Evolutionary conservation across 2,797 vertebrate genomes (phyloP).

Genomic region (Crypturellus tataupa): DNA sequence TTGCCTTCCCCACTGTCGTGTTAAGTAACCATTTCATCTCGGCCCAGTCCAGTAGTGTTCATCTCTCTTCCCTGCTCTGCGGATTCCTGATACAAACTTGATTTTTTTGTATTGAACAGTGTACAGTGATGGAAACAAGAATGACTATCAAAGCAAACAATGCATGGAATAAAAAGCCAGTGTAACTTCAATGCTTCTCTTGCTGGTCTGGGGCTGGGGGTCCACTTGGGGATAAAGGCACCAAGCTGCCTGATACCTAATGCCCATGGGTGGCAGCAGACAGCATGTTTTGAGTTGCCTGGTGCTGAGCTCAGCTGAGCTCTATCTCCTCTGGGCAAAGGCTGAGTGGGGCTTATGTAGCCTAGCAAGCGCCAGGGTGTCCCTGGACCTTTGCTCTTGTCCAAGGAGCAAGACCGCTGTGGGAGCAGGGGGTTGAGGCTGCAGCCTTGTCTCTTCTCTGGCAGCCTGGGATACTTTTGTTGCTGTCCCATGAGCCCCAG

Average conservation of each 20-base stretch:
- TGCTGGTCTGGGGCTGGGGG: conserved; percentile 59
- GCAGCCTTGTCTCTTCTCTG: background rate
- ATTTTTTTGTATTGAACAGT: conserved; percentile 87
- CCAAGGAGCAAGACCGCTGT: background rate
- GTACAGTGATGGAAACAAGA: conserved; percentile 88
- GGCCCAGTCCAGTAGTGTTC: conserved; percentile 76
- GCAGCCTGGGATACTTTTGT: background rate
- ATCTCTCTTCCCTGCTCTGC: conserved; percentile 74
- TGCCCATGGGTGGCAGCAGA: accelerated
- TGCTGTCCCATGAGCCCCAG: background rate
- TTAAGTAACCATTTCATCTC: conserved; percentile 52
- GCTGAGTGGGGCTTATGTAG: accelerated
- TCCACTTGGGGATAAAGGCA: background rate
- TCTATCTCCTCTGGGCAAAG: background rate
- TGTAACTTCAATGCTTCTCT: conserved; percentile 85
- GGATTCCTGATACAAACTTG: conserved; percentile 87
- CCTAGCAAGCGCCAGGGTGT: background rate
- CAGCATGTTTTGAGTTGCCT: background rate
- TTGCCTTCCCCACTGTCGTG: conserved; percentile 59
- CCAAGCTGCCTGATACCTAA: background rate
- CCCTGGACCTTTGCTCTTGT: background rate
- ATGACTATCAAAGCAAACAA: conserved; percentile 92
- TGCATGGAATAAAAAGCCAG: conserved; percentile 98
- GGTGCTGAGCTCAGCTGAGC: background rate
- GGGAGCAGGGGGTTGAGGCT: background rate